Percentiles rank a stretch among this genome's conserved stretches.
phyloP scores from a whole-genome alignment of 2,797 vertebrate genomes.

The Silurus lanzhouensis region DNA sequence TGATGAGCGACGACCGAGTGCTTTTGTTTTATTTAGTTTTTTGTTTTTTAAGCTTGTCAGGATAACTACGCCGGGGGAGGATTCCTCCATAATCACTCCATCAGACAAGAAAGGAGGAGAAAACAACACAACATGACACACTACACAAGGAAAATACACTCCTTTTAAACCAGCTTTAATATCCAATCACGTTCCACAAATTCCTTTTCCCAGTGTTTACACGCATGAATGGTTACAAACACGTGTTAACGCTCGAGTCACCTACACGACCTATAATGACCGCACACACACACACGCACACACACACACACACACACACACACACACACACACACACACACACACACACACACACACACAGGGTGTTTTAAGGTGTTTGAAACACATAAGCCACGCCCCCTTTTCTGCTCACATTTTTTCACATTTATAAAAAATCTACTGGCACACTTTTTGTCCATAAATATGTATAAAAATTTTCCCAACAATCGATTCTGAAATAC shows the following conservation, averaged over 20 bases:
- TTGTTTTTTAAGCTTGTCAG: constrained; percentile 29
- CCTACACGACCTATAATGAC: background rate
- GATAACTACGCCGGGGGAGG: constrained; percentile 24
- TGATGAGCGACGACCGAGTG: background rate
- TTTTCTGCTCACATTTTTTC: background rate
- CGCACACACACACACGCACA: background rate
- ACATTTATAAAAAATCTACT: background rate
- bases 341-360: no score
- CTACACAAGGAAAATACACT: background rate
- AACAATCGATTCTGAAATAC: no score
- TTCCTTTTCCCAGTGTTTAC: background rate
- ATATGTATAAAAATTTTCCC: no score
- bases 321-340: no score
- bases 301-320: no score
- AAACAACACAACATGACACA: background rate
- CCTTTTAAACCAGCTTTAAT: background rate
- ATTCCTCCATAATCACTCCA: constrained; percentile 39
- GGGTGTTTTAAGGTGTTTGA: no score
- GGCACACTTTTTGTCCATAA: no score
- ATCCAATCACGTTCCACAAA: no score
- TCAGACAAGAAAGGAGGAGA: constrained; percentile 25
- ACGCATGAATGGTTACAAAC: background rate
- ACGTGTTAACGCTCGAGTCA: background rate
- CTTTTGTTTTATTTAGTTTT: background rate
- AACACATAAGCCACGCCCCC: background rate